phyloP scores from a whole-genome alignment of 1,140 invertebrate species.

The Diorhabda carinulata region DNA sequence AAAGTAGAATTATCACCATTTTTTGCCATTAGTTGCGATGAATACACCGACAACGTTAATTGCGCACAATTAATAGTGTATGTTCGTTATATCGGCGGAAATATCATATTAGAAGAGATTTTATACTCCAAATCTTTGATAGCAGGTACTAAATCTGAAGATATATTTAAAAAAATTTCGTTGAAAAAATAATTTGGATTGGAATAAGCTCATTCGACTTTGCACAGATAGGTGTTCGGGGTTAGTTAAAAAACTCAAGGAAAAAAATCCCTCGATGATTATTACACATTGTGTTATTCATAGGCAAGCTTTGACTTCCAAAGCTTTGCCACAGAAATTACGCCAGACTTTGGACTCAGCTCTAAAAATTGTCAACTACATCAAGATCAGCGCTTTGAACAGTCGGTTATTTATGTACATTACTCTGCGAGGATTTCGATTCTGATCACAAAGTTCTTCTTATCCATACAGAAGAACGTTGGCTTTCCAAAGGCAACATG shows the following conservation, averaged over 20 bases:
- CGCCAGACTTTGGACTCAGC: too few species aligned
- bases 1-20: slow-evolving; percentile 21
- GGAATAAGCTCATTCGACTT: slow-evolving; percentile 37
- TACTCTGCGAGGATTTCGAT: slow-evolving; percentile 7
- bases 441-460: slow-evolving; percentile 7
- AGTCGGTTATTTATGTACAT: too few species aligned
- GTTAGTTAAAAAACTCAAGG: too few species aligned
- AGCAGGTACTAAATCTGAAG: slow-evolving; percentile 27
- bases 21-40: slow-evolving; percentile 33
- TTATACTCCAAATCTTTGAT: slow-evolving; percentile 19
- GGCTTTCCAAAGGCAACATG: too few species aligned
- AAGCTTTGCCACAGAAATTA: too few species aligned
- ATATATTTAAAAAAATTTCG: slow-evolving; percentile 32
- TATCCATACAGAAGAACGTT: too few species aligned
- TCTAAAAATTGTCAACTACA: too few species aligned
- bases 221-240: slow-evolving; percentile 41
- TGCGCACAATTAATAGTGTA: slow-evolving; percentile 32
- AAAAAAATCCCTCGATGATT: slow-evolving; percentile 34
- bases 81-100: slow-evolving; percentile 23
- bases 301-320: slow-evolving; percentile 9
- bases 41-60: slow-evolving; percentile 28
- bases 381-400: slow-evolving; percentile 7
- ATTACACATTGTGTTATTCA: slow-evolving; percentile 40
- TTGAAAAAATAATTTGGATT: slow-evolving; percentile 34
- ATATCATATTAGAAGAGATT: slow-evolving; percentile 13